phyloP scores from a whole-genome alignment of 2,888 invertebrate genomes.

The Ametastegia equiseti region DNA sequence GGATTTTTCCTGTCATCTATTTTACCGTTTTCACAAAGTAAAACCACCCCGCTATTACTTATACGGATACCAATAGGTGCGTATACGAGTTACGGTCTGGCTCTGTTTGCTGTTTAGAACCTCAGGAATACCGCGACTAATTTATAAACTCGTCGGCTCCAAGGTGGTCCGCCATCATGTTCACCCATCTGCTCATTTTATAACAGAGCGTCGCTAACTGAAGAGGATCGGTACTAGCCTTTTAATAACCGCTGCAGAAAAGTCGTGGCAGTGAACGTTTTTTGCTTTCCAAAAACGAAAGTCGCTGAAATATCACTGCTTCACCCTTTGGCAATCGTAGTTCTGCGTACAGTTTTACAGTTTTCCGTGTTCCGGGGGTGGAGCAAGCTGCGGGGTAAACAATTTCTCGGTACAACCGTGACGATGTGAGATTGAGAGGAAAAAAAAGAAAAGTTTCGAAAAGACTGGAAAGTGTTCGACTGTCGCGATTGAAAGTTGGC shows the following conservation, averaged over 20 bases:
- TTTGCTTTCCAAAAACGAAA: no score
- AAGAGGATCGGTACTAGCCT: not conserved
- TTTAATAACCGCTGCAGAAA: not conserved
- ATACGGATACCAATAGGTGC: constrained; percentile 10
- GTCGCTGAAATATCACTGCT: no score
- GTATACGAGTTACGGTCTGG: constrained; percentile 41
- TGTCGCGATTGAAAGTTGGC: not conserved
- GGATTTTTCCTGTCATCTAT: not conserved
- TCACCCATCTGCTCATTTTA: constrained; percentile 55
- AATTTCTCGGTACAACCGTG: not conserved
- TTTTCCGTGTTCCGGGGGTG: not conserved
- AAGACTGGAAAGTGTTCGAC: not conserved
- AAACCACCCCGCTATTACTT: not conserved
- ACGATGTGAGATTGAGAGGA: not conserved
- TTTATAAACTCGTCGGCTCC: constrained; percentile 61
- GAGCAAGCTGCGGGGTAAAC: not conserved
- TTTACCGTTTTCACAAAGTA: not conserved
- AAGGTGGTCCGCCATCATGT: constrained; percentile 61
- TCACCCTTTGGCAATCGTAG: no score
- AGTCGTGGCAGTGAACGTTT: not conserved
- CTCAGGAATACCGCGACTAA: constrained; percentile 65
- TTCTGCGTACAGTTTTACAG: not conserved
- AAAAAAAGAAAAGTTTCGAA: no score
- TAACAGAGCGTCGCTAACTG: not conserved
- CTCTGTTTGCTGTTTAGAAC: constrained; percentile 58